Conservation (phyloP, 53 echinoderm and acorn worm species). For the Paracentrotus lividus region DNA sequence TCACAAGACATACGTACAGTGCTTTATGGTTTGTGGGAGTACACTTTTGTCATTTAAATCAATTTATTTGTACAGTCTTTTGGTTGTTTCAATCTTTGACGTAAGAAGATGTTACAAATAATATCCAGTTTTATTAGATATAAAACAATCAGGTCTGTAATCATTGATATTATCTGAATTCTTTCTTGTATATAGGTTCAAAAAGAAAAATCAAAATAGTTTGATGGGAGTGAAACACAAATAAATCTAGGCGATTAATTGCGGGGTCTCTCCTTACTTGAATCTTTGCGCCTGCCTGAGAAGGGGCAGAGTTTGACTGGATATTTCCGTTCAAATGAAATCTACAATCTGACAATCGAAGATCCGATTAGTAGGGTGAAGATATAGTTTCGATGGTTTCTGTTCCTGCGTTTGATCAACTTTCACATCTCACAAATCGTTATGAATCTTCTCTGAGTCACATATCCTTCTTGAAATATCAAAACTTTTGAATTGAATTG, state of each 20-base stretch:
- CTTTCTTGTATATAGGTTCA: neutral
- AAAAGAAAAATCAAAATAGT: neutral
- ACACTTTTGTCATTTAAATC: too few species aligned
- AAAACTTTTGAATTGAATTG: neutral
- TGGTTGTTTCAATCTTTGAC: too few species aligned
- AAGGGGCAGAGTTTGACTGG: neutral
- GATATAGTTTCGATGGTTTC: neutral
- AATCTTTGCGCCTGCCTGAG: neutral
- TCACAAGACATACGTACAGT: too few species aligned
- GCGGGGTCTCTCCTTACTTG: constrained; percentile 34
- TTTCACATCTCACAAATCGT: constrained; percentile 2
- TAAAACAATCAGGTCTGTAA: neutral
- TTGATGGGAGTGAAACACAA: neutral
- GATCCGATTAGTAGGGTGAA: neutral
- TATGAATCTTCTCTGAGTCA: constrained; percentile 44
- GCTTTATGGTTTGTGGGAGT: too few species aligned
- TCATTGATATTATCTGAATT: neutral
- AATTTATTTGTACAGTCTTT: too few species aligned
- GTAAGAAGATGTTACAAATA: too few species aligned
- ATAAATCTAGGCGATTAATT: neutral
- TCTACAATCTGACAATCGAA: constrained; percentile 6
- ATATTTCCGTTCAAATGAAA: constrained; percentile 50
- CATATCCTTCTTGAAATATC: constrained; percentile 42
- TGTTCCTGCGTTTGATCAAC: neutral
- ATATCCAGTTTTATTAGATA: too few species aligned